Evolutionary conservation across 2,888 invertebrate genomes (phyloP).

Genomic region (Pedicia rivosa): DNA sequence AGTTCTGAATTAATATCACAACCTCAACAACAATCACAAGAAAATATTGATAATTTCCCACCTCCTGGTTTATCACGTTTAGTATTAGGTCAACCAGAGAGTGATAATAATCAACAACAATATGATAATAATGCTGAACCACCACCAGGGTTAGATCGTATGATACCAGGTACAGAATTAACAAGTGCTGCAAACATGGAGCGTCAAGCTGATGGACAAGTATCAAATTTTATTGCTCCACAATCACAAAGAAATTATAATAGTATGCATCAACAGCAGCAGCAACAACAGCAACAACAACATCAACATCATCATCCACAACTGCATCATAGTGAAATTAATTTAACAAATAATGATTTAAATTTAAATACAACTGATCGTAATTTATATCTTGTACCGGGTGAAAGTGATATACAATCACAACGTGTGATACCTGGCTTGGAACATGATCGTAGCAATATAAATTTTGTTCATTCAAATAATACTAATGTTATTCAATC

Average conservation of each 20-base stretch:
- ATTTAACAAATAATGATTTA: no score
- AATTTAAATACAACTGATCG: constrained; percentile 15
- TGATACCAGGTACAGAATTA: constrained; percentile 34
- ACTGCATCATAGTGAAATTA: no score
- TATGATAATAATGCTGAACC: constrained; percentile 24
- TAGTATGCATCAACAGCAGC: constrained; percentile 7
- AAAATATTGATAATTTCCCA: constrained; percentile 33
- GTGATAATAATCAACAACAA: constrained; percentile 28
- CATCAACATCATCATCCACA: background rate
- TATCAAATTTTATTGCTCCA: constrained; percentile 20
- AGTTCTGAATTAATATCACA: constrained; percentile 4
- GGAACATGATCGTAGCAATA: constrained; percentile 29
- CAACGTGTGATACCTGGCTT: constrained; percentile 39
- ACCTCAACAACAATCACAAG: constrained; percentile 9
- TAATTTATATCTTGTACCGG: constrained; percentile 23
- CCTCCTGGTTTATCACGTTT: constrained; percentile 48
- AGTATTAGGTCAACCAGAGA: constrained; percentile 49
- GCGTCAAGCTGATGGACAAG: constrained; percentile 31
- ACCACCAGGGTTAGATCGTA: constrained; percentile 34
- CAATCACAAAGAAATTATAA: constrained; percentile 8
- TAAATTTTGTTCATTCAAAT: constrained; percentile 14
- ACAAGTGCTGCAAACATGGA: constrained; percentile 30
- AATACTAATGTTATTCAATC: no score
- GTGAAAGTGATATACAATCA: constrained; percentile 18
- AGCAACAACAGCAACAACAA: background rate